phyloP scores from a whole-genome alignment of 1,140 invertebrate genomes.

The Bilobella aurantiaca region DNA sequence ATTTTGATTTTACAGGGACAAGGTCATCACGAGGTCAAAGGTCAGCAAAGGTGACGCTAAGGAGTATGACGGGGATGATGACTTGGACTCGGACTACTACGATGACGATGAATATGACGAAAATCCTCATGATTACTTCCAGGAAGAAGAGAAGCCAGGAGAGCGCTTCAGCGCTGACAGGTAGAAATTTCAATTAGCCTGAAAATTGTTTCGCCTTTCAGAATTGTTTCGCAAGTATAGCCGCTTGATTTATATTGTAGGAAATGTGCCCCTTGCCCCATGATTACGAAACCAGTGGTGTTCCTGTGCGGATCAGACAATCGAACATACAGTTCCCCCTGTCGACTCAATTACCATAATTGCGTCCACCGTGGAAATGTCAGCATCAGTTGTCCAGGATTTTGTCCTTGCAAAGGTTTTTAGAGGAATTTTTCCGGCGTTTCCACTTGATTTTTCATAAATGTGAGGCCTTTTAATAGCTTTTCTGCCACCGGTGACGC shows the following conservation, averaged over 20 bases:
- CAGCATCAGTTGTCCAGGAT: constrained; percentile 69
- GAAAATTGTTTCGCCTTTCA: not conserved
- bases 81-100: constrained; percentile 36
- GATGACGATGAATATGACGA: constrained; percentile 42
- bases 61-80: constrained; percentile 37
- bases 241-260: constrained; percentile 39
- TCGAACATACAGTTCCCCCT: constrained; percentile 81
- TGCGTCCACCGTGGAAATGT: constrained; percentile 71
- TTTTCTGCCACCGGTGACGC: not conserved
- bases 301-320: constrained; percentile 84
- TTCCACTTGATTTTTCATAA: no score
- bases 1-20: constrained; percentile 44
- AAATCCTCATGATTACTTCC: constrained; percentile 48
- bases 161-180: not conserved
- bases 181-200: not conserved
- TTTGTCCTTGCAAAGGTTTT: constrained; percentile 75
- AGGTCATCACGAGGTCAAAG: constrained; percentile 56
- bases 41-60: constrained; percentile 40
- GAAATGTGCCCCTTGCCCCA: constrained; percentile 62
- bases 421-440: constrained; percentile 10
- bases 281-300: constrained; percentile 53
- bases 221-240: not conserved
- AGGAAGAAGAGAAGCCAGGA: constrained; percentile 48
- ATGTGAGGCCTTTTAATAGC: not conserved
- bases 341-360: constrained; percentile 80